These are phyloP conservation scores for Galagoides demidoff DNA, from an alignment of 2,797 vertebrate genomes.

Conservation along the genomic window DNA sequence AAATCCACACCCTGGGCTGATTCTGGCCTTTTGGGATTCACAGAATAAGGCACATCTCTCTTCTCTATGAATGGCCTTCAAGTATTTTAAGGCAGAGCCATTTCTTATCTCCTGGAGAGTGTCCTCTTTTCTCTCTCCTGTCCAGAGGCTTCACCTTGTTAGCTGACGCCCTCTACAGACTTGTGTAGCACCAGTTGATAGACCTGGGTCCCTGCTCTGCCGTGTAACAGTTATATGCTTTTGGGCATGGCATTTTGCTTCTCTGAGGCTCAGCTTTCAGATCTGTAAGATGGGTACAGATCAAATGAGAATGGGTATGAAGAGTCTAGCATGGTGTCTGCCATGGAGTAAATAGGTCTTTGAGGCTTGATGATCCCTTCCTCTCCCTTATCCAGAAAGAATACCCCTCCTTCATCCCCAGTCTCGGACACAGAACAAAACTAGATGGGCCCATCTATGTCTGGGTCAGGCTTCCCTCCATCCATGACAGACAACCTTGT, in stretches of 20 bases:
- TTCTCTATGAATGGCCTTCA: background rate
- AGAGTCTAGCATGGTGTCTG: background rate
- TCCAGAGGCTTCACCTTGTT: background rate
- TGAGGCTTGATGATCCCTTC: background rate
- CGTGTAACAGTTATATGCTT: background rate
- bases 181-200: background rate
- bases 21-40: background rate
- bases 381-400: background rate
- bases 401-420: background rate
- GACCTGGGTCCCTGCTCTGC: background rate
- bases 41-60: background rate
- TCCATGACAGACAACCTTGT: too few species aligned
- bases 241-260: background rate
- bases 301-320: background rate
- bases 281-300: background rate
- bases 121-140: background rate
- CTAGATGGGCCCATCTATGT: background rate
- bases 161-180: background rate
- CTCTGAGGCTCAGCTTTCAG: background rate
- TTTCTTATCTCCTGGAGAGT: background rate
- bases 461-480: background rate
- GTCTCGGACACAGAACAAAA: background rate
- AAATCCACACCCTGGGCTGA: background rate
- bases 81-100: background rate
- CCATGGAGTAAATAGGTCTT: background rate